Percentiles rank a stretch among this genome's conserved stretches.
phyloP scores from a whole-genome alignment of 2,797 vertebrate genomes.

The Nasua narica region DNA sequence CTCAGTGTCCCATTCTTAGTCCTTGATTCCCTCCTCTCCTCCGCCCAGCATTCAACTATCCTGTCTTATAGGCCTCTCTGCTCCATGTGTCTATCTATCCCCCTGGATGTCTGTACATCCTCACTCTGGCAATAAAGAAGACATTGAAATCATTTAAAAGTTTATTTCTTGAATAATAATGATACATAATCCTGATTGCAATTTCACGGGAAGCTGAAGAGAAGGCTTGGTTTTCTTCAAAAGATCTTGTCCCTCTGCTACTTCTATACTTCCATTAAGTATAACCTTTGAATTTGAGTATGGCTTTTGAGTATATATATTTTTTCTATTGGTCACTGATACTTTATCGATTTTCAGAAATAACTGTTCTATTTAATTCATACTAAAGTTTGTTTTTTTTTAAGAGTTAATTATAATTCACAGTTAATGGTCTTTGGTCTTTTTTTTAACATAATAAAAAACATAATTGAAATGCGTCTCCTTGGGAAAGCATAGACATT shows the following conservation, averaged over 20 bases:
- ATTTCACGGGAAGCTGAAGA: not conserved
- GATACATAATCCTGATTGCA: not conserved
- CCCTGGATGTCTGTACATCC: not conserved
- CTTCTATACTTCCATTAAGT: not conserved
- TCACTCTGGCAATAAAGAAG: not conserved
- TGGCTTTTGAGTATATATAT: not conserved
- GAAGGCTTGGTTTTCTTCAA: not conserved
- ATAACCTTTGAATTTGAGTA: not conserved
- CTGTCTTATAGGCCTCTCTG: not conserved
- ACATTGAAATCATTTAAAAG: not conserved
- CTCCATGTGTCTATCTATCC: not conserved
- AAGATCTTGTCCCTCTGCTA: not conserved
- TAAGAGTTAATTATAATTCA: slow-evolving; percentile 44
- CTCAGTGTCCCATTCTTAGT: not conserved
- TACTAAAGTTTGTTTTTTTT: not conserved
- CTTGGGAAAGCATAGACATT: not conserved
- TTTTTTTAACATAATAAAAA: not conserved
- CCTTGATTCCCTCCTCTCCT: not conserved
- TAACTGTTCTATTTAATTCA: not conserved
- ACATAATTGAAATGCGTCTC: slow-evolving; percentile 1
- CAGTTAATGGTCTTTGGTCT: not conserved
- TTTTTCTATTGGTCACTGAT: not conserved
- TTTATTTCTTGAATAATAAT: not conserved
- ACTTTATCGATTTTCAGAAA: not conserved
- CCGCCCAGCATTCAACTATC: not conserved